Conservation (phyloP, 1,140 invertebrate genomes). For the Linepithema humile region DNA sequence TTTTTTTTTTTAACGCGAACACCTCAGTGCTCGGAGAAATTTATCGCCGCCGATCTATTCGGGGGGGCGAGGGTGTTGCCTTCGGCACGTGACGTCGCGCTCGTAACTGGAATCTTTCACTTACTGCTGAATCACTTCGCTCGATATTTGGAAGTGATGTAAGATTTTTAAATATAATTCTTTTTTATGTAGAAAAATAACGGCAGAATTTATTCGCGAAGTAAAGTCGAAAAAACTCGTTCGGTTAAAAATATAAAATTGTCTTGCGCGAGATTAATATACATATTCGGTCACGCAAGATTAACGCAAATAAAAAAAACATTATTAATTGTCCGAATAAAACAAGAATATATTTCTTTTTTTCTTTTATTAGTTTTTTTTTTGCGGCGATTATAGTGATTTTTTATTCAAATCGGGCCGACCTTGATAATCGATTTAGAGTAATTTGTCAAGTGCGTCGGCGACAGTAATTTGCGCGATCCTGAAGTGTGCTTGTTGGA, state of each 20-base stretch:
- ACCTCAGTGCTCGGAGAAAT: background rate
- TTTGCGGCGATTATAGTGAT: background rate
- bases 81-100: conserved; percentile 23
- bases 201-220: background rate
- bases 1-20: conserved; percentile 31
- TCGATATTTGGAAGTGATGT: conserved; percentile 14
- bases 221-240: background rate
- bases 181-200: background rate
- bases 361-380: too few species aligned
- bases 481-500: conserved; percentile 50
- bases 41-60: conserved; percentile 36
- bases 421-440: background rate
- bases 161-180: background rate
- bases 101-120: background rate
- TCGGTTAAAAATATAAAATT: background rate
- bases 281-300: background rate
- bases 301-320: background rate
- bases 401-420: background rate
- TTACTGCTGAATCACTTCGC: background rate
- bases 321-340: background rate
- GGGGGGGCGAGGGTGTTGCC: background rate
- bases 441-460: conserved; percentile 7
- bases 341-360: background rate
- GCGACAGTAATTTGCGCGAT: conserved; percentile 52
- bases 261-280: background rate